phyloP scores from a whole-genome alignment of 2,113 vertebrate genomes.

The Plecturocebus donacophilus region DNA sequence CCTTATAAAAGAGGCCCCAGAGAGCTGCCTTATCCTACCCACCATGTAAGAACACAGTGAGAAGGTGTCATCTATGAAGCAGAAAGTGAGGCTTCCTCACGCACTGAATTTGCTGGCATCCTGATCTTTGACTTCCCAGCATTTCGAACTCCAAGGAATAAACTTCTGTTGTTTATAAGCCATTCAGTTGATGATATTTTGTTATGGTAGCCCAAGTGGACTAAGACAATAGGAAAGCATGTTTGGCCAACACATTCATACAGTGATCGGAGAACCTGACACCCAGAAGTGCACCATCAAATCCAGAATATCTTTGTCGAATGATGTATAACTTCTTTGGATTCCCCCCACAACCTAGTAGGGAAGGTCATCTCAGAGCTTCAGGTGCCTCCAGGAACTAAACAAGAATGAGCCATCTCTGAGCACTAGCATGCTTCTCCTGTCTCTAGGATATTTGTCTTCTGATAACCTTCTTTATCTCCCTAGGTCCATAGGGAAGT shows the following conservation, averaged over 20 bases:
- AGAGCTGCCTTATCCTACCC: background rate
- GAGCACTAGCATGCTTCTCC: background rate
- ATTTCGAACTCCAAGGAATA: background rate
- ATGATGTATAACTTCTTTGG: background rate
- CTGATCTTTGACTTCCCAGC: background rate
- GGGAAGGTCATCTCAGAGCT: background rate
- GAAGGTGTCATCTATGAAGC: background rate
- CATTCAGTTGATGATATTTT: background rate
- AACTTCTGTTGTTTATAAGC: background rate
- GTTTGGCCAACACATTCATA: background rate
- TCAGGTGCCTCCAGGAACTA: background rate
- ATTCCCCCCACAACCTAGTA: background rate
- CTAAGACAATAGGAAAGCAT: background rate
- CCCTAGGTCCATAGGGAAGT: background rate
- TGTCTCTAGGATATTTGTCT: background rate
- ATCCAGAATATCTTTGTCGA: background rate
- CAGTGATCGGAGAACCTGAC: background rate
- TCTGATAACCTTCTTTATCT: background rate
- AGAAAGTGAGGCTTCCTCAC: background rate
- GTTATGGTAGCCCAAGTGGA: background rate
- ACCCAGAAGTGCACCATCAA: background rate
- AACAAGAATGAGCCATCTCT: background rate
- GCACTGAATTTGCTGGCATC: background rate
- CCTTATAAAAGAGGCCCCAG: background rate
- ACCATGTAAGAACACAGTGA: background rate